Evolutionary conservation across 2,797 vertebrate genomes (phyloP), one percentile per base, ranked within the genome.

Genomic region (Agapornis canus): DNA sequence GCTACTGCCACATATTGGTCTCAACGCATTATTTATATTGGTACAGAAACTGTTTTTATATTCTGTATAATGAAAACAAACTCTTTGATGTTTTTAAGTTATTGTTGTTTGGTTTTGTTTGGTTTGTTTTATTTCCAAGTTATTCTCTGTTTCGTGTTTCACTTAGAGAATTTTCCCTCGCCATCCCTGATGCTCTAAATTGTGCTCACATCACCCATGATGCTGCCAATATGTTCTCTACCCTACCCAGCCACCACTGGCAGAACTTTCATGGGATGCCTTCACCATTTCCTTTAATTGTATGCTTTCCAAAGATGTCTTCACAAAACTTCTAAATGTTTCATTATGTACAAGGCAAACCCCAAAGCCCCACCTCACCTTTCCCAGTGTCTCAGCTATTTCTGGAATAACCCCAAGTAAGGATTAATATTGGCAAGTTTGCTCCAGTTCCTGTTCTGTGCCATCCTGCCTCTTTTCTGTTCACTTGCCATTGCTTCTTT

Each of bases 221-320:
- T 15, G 4, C 10, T 70, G 51, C 22, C 63, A 77, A 29, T 25
- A 35, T 42, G 11, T 27, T 27, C 23, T 27, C 25, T 76, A 39
- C 26, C n/a, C 43, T 22, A 10, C 23, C 6, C 60, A 57, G 2
- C 13, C 25, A 25, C 7, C 2, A 0, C 40, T 35, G 21, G 2
- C 23, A 29, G 32, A 6, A 31, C 9, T 60, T 63, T 31, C 61
- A 90, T 70, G 64, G 4, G 16, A 18, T 82, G 32, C 61, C 61
- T 82, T 71, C 31, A 11, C n/a, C 8, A 5, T 42, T 87, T 72
- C 64, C 56, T 76, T 63, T 32, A 27, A 7, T 8, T 60, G 9
- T 4, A 27, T 10, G 1, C 48, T 88, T 66, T 72, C 32, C 43
- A 70, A 45, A 89, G 23, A 23, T 29, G 17, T 47, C 15, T 52